A percentile compares a stretch with the other conserved stretches of the same genome.
Conservation (phyloP, 2,888 invertebrate genomes). For the Cheilosia vulpina region DNA sequence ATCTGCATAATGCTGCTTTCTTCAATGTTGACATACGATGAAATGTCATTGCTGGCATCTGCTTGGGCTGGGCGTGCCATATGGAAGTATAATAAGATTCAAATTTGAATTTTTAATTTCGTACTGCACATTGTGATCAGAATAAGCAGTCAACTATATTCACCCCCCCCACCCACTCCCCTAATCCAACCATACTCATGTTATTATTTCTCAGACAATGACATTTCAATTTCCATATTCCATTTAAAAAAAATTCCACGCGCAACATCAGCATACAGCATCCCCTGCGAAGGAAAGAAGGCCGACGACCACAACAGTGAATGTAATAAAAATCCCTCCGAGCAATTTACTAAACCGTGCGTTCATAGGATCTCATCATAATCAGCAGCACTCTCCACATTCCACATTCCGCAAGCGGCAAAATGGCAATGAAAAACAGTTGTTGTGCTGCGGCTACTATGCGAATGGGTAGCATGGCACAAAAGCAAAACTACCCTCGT, state of each 20-base stretch:
- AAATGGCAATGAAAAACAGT: not conserved
- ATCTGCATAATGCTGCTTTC: too few species aligned
- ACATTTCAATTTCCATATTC: not conserved
- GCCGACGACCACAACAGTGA: constrained; percentile 14
- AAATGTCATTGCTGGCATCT: too few species aligned
- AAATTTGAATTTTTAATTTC: too few species aligned
- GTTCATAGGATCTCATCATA: constrained; percentile 56
- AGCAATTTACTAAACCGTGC: constrained; percentile 62
- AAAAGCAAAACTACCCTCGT: constrained; percentile 39
- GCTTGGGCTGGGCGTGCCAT: too few species aligned
- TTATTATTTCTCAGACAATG: not conserved
- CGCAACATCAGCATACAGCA: not conserved
- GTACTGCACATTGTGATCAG: too few species aligned
- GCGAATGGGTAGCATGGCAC: not conserved
- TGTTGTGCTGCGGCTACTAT: not conserved
- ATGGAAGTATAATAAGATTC: too few species aligned
- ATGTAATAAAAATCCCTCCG: constrained; percentile 57
- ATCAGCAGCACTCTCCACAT: constrained; percentile 10
- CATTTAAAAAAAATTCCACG: not conserved
- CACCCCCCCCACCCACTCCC: too few species aligned
- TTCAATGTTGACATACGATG: too few species aligned
- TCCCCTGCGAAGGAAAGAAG: not conserved
- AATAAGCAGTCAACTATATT: too few species aligned
- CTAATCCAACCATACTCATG: too few species aligned
- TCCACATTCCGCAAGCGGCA: not conserved